Evolutionary conservation across 2,797 vertebrate species (phyloP).

Genomic region (Takifugu rubripes): DNA sequence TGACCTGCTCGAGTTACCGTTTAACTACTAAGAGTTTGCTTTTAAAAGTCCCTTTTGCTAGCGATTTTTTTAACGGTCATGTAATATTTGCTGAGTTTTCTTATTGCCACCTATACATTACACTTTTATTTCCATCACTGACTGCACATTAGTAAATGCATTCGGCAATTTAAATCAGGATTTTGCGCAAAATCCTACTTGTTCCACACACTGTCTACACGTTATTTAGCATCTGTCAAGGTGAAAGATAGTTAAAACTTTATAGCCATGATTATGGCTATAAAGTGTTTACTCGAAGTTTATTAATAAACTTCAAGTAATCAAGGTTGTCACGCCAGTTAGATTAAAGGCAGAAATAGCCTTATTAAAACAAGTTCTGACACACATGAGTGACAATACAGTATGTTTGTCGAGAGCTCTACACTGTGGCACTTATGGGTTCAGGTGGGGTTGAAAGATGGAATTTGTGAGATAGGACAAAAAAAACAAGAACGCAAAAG

Average conservation of each 20-base stretch:
- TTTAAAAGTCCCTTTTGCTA: no score
- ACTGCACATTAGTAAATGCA: no score
- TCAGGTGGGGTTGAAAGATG: conserved; percentile 5
- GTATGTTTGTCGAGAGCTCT: background rate
- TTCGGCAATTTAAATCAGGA: no score
- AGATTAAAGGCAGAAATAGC: background rate
- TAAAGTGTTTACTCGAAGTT: no score
- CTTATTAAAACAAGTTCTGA: background rate
- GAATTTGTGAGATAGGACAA: background rate
- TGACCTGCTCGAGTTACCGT: no score
- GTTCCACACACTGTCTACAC: no score
- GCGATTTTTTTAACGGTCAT: no score
- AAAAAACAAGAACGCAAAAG: background rate
- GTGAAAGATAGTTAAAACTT: background rate
- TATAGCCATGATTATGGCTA: background rate
- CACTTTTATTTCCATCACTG: no score
- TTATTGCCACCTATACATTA: no score
- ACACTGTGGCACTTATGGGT: conserved; percentile 1
- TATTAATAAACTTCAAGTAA: background rate
- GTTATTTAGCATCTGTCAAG: background rate
- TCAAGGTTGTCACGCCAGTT: background rate
- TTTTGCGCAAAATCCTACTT: no score
- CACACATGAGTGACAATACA: background rate
- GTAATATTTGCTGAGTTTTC: no score
- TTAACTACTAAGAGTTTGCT: no score